Evolutionary conservation across 2,797 vertebrate genomes (phyloP).

Genomic region (Meda fulgida): DNA sequence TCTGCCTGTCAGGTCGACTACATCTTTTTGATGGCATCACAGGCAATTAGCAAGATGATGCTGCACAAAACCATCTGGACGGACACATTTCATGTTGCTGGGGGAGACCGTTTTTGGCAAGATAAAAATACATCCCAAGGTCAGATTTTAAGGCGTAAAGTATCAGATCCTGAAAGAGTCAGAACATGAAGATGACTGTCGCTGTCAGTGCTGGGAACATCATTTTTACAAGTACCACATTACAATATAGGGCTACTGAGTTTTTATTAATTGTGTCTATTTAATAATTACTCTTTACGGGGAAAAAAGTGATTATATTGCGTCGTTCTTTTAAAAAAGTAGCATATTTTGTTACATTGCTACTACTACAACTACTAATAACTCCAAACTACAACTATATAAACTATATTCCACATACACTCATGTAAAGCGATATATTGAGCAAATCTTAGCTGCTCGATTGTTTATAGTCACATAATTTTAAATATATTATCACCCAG

Average conservation of each 20-base stretch:
- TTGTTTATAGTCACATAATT: neutral
- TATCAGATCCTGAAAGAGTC: slow-evolving; percentile 74
- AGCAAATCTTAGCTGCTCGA: neutral
- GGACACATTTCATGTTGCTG: slow-evolving; percentile 80
- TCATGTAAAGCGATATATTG: neutral
- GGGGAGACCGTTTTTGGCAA: slow-evolving; percentile 79
- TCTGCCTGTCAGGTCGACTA: slow-evolving; percentile 83
- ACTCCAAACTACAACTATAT: neutral
- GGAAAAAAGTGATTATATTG: too few relatives aligned
- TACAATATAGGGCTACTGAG: neutral
- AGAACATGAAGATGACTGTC: slow-evolving; percentile 33
- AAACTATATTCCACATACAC: neutral
- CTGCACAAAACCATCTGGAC: slow-evolving; percentile 85
- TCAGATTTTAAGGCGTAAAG: slow-evolving; percentile 76
- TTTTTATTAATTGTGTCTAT: neutral
- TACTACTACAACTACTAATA: neutral
- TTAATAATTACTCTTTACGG: neutral
- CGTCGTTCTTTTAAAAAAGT: neutral
- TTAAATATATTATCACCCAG: neutral
- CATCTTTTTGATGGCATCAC: slow-evolving; percentile 84
- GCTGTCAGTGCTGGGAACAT: neutral
- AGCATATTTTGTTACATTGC: neutral
- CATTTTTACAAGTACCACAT: neutral
- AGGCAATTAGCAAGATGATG: slow-evolving; percentile 86
- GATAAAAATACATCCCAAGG: slow-evolving; percentile 84